Evolutionary conservation across 2,113 vertebrate species (phyloP), one percentile per base, ranked within the genome.

Genomic region (Cyprinodon variegatus): DNA sequence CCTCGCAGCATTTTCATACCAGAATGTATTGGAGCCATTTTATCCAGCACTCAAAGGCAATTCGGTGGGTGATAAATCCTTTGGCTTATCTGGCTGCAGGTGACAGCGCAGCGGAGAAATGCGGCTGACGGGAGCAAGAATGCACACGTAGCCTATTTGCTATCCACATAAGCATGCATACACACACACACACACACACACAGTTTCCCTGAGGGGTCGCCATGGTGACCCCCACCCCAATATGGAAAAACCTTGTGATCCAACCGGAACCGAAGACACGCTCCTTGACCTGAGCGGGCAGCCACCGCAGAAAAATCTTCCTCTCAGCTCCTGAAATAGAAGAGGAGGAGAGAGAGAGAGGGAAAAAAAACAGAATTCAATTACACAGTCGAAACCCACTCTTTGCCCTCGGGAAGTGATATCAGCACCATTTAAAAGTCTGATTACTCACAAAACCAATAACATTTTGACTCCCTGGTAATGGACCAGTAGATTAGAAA

Each of bases 381-480:
- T 94, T 93, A 92, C 91, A 90, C 91, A 90, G 88, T 89, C 63
- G 83, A 92, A 93, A 89, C 86, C 89, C 86, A 78, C 72, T 85
- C 81, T 81, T 86, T 86, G 89, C 88, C 92, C 92, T 91, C 85
- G 70, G 93, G 93, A 91, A 94, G 83, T 89, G 88, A 90, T 92
- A 93, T 92, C 93, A 92, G 83, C 91, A 85, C 88, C 88, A 91
- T 94, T 94, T 94, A 93, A 95, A 95, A 94, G 92, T 94, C 91
- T 94, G 92, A 94, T 94, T 94, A 94, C 93, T 94, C 91, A 94
- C 93, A 94, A 94, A 94, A 94, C 93, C 93, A 94, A 94, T 94
- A 94, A 94, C 92, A 94, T 94, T 94, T 94, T 94, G 94, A 93
- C 92, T 94, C 91, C 88, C 88, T 89, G 86, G 93, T 92, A 93